Evolutionary conservation across 2,797 vertebrate genomes (phyloP), one percentile per base, ranked within the genome.

Genomic region (Macropus fuliginosus): DNA sequence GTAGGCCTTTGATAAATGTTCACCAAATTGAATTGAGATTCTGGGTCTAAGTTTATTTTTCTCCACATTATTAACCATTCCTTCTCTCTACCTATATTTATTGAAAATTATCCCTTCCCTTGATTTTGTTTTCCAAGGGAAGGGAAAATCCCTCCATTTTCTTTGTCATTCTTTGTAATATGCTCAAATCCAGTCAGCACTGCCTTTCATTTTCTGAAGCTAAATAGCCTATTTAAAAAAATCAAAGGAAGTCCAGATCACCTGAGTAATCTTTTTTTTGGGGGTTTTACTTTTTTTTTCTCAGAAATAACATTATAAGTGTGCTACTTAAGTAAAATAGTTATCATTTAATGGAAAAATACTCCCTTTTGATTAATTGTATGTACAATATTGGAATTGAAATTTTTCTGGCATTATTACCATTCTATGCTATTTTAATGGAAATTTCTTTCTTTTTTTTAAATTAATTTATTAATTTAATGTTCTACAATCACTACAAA

Each of bases 201-300:
- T 66, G 27, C 4, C 92, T 96, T 40, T 95, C 55, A 4, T 28
- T 94, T 74, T 92, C 56, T 12, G 34, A 96, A 94, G 56, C 16
- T 92, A 92, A 90, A 90, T 27, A 92, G 87, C 52, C 18, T 24
- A 0, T 93, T n/a, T 94, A 93, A 54, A 95, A 66, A 66, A 96
- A 93, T 54, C 13, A 97, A 95, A 95, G 89, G 54, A 87, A 50
- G 91, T n/a, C 91, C 9, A 31, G 90, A 94, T 50, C 28, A 59
- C 28, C 16, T 40, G 81, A 50, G 81, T 87, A 87, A 87, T 87
- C 81, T n/a, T 28, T 50, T 90, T 56, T 55, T 52, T 57, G n/a
- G 0, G 28, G 52, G 91, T 54, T 14, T 91, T 87, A 12, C 16
- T 14, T 55, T 55, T 12, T 55, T 54, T 54, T 55, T 55, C 14